Evolutionary conservation across 2,888 invertebrate species (phyloP), one percentile per base, ranked within the genome.

Genomic region (Copidosoma aretas): DNA sequence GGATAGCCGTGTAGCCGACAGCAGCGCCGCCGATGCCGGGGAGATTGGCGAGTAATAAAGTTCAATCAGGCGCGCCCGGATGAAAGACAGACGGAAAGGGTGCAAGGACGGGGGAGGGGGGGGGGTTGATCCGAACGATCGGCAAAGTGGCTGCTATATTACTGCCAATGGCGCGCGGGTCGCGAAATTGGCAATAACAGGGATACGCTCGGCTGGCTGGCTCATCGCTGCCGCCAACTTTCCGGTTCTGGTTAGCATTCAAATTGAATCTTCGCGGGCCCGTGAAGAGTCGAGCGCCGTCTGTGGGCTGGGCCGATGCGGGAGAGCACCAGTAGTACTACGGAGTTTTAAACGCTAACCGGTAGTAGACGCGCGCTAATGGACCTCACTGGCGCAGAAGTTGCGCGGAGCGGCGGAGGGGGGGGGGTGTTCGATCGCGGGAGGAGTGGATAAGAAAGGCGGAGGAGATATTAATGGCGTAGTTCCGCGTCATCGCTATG

Each of bases 231-330:
- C 32, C 49, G 39, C 57, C 12, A 78, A 80, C 80, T 80, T 81
- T n/a, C 80, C 79, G 78, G 77, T 78, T 81, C 80, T 82, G 80
- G 81, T 82, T 82, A 82, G 81, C 80, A 82, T 82, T 82, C 79
- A 82, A 82, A 83, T 83, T 80, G 81, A 82, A 82, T 82, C 80
- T 78, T 79, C 78, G 78, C 76, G 78, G 79, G 76, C 77, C 76
- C 76, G 78, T 78, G 78, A 80, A 79, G 79, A 82, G 81, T 82
- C 81, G 79, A 46, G 43, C 43, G 43, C 43, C 43, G 14, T 17
- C 43, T 46, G 75, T 77, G 76, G 75, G 79, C 78, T n/a, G n/a
- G n/a, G n/a, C n/a, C n/a, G n/a, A n/a, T n/a, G n/a, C n/a, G n/a
- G n/a, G n/a, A n/a, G n/a, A n/a, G n/a, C n/a, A n/a, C n/a, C n/a